Percentiles rank a stretch among this genome's conserved stretches.
These are phyloP conservation scores for Heterotilapia buettikoferi DNA, from an alignment of 2,113 vertebrate genomes.

Conservation along the genomic window DNA sequence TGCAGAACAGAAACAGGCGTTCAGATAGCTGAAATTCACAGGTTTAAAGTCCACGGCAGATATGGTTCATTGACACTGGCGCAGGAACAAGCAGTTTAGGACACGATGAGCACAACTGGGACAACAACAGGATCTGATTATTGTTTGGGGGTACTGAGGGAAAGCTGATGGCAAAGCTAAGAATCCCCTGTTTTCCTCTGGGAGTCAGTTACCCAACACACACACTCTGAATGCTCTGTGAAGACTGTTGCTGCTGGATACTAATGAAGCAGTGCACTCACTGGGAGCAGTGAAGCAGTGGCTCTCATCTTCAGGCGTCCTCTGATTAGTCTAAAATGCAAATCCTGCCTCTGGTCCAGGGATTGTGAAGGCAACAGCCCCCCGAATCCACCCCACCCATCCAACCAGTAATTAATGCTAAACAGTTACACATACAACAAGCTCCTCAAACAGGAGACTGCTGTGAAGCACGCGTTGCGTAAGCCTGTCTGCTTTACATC, in stretches of 20 bases:
- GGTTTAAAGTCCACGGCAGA: constrained; percentile 22
- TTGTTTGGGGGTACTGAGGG: neutral
- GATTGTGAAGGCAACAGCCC: constrained; percentile 17
- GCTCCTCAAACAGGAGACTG: constrained; percentile 18
- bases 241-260: constrained; percentile 43
- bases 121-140: constrained; percentile 1
- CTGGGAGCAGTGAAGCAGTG: constrained; percentile 33
- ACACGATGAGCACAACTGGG: neutral
- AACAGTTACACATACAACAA: constrained; percentile 11
- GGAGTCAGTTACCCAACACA: constrained; percentile 16
- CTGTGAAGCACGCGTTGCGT: neutral
- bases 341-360: constrained; percentile 24
- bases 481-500: constrained; percentile 9
- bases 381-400: neutral
- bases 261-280: constrained; percentile 40
- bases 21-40: neutral
- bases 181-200: neutral
- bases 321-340: constrained; percentile 57
- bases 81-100: neutral
- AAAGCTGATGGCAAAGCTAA: neutral
- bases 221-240: neutral
- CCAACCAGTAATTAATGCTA: neutral
- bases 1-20: neutral
- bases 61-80: constrained; percentile 19
- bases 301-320: constrained; percentile 21